These are phyloP conservation scores for Australoheros scitulus DNA, from an alignment of 2,113 vertebrate genomes.

Conservation along the genomic window DNA sequence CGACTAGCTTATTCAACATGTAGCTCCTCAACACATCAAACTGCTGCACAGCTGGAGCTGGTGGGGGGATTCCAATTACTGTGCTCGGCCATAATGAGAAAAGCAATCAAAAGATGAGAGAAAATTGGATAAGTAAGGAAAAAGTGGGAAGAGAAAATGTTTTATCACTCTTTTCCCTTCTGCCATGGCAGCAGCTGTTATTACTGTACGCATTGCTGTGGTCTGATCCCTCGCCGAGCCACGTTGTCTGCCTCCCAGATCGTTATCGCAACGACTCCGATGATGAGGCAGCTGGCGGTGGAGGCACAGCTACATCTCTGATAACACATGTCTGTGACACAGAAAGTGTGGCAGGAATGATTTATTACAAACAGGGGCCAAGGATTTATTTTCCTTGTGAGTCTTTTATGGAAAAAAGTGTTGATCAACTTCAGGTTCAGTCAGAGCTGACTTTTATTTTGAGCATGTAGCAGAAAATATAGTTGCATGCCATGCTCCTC, in stretches of 20 bases:
- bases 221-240: constrained; percentile 62
- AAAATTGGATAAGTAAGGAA: constrained; percentile 35
- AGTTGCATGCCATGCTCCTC: not conserved
- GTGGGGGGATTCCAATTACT: constrained; percentile 46
- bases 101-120: constrained; percentile 49
- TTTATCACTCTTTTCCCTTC: not conserved
- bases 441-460: constrained; percentile 9
- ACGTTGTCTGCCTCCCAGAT: constrained; percentile 49
- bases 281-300: constrained; percentile 44
- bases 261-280: constrained; percentile 42
- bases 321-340: constrained; percentile 25
- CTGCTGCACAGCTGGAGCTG: constrained; percentile 47
- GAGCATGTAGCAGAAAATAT: not conserved
- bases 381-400: not conserved
- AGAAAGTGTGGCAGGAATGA: constrained; percentile 29
- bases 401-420: constrained; percentile 3
- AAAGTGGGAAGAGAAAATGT: not conserved
- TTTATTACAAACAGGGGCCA: not conserved
- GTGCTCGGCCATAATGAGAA: constrained; percentile 49
- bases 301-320: constrained; percentile 23
- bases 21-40: constrained; percentile 36
- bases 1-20: constrained; percentile 24
- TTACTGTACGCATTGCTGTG: constrained; percentile 41
- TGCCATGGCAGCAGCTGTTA: constrained; percentile 41
- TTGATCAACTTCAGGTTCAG: not conserved